These are phyloP conservation scores for Synergus itoensis DNA, from an alignment of 2,888 invertebrate species.

Conservation along the genomic window DNA sequence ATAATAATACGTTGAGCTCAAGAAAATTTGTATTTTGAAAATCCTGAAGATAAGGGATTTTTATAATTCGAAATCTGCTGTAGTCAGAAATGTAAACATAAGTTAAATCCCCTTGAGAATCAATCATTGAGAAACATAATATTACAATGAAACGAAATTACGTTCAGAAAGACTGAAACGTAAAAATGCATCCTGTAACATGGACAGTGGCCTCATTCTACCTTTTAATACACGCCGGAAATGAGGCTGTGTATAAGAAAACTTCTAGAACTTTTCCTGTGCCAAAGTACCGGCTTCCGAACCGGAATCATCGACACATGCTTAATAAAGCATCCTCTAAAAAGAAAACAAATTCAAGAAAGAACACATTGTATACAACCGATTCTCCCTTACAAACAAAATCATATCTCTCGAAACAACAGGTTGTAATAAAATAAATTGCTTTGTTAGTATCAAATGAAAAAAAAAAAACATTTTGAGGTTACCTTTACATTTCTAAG, in stretches of 20 bases:
- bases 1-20: too few species aligned
- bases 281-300: conserved; percentile 10
- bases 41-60: too few species aligned
- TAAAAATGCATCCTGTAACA: conserved; percentile 64
- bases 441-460: not conserved
- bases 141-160: not conserved
- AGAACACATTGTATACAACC: not conserved
- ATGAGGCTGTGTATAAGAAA: conserved; percentile 66
- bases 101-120: not conserved
- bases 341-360: not conserved
- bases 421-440: not conserved
- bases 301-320: not conserved
- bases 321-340: not conserved
- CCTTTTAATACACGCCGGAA: conserved; percentile 73
- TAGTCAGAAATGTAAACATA: too few species aligned
- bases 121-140: not conserved
- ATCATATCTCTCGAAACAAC: not conserved
- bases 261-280: conserved; percentile 71
- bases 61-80: too few species aligned
- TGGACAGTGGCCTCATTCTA: conserved; percentile 65
- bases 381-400: not conserved
- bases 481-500: not conserved
- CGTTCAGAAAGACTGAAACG: not conserved
- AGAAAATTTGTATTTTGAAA: too few species aligned
- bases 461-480: conserved; percentile 14